Evolutionary conservation across 2,797 vertebrate species (phyloP).

Genomic region (Pangasius djambal): DNA sequence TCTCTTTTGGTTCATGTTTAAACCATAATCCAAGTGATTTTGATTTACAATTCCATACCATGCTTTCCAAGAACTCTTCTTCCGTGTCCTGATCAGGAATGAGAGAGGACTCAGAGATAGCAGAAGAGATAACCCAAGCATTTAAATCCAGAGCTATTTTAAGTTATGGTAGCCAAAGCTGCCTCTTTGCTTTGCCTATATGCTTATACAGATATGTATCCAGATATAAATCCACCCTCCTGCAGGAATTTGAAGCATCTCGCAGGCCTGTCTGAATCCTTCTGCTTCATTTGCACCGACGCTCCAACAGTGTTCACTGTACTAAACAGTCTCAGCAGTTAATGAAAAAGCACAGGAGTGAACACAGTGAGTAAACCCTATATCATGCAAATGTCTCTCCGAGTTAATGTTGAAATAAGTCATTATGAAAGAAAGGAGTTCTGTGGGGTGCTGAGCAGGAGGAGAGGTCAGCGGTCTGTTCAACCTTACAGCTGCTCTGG

Average conservation of each 20-base stretch:
- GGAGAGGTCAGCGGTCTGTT: neutral
- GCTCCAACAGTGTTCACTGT: neutral
- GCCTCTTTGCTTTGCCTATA: constrained; percentile 21
- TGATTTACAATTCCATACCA: neutral
- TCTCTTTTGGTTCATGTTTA: neutral
- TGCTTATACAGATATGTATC: constrained; percentile 28
- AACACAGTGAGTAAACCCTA: neutral
- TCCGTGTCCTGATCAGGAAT: neutral
- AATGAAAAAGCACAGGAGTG: neutral
- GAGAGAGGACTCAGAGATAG: neutral
- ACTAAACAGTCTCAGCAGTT: neutral
- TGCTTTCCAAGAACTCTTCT: neutral
- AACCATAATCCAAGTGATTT: neutral
- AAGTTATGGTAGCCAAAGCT: constrained; percentile 39
- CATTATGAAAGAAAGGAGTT: neutral
- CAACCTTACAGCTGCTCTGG: neutral
- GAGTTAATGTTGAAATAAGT: neutral
- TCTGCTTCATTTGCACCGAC: constrained; percentile 43
- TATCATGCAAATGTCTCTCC: neutral
- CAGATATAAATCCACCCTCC: neutral
- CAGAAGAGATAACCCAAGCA: neutral
- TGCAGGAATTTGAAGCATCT: constrained; percentile 42
- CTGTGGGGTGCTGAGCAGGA: neutral
- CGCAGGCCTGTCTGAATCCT: constrained; percentile 17
- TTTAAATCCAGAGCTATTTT: constrained; percentile 53